phyloP scores from a whole-genome alignment of 2,888 invertebrate species.

The Hirtodrosophila histrioides region DNA sequence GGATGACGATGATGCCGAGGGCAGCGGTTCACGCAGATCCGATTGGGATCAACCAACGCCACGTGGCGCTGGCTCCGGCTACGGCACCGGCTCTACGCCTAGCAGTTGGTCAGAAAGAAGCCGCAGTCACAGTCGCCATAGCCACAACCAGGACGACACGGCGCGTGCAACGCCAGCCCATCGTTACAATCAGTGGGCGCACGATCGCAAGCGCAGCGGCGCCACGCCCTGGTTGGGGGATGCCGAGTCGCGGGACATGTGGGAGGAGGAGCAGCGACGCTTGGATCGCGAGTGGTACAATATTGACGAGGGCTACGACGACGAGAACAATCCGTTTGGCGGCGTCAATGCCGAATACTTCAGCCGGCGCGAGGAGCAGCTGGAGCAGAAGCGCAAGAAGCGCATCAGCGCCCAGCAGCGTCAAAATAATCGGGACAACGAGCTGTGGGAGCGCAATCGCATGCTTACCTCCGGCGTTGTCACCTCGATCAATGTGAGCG shows the following conservation, averaged over 20 bases:
- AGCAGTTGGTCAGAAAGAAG: constrained; percentile 80
- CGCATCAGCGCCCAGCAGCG: constrained; percentile 97
- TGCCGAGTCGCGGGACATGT: constrained; percentile 91
- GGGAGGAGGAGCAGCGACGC: constrained; percentile 95
- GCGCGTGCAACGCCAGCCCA: constrained; percentile 94
- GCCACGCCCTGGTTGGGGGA: constrained; percentile 88
- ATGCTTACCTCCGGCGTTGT: constrained; percentile 98
- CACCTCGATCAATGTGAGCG: constrained; percentile 93
- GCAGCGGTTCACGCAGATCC: constrained; percentile 85
- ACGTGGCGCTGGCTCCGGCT: constrained; percentile 72
- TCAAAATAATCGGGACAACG: constrained; percentile 99
- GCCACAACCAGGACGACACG: constrained; percentile 87
- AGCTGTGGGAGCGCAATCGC: constrained; percentile 98
- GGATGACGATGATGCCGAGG: constrained; percentile 88
- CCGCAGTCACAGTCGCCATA: constrained; percentile 80
- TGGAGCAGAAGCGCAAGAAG: constrained; percentile 95
- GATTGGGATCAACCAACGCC: constrained; percentile 98
- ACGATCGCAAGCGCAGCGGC: constrained; percentile 88
- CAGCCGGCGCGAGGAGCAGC: constrained; percentile 94
- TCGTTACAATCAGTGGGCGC: constrained; percentile 90
- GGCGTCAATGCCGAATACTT: constrained; percentile 96
- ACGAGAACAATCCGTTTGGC: constrained; percentile 96
- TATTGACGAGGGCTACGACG: constrained; percentile 96
- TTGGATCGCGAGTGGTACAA: constrained; percentile 98
- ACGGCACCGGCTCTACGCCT: constrained; percentile 16